Percentiles rank a stretch among this genome's conserved stretches.
Conservation (phyloP, 1,140 invertebrate genomes). For the Scaptomyza hsui region DNA sequence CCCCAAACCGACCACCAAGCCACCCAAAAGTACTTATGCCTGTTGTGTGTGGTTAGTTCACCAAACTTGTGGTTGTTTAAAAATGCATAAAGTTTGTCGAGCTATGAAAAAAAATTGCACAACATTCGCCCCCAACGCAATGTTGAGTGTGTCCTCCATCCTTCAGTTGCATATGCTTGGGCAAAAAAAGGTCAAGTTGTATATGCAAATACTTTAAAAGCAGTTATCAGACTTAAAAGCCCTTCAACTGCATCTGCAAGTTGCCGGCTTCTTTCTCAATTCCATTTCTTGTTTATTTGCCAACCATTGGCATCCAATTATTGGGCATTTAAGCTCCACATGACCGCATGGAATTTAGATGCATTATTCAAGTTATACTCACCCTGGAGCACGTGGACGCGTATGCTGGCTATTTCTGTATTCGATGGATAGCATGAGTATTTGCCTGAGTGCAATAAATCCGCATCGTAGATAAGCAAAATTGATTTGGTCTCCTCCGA, state of each 20-base stretch:
- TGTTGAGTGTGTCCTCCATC: conserved; percentile 26
- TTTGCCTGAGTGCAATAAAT: conserved; percentile 84
- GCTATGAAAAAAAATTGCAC: conserved; percentile 37
- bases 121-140: conserved; percentile 18
- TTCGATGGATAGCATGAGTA: conserved; percentile 85
- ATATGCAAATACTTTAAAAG: conserved; percentile 15
- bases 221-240: conserved; percentile 37
- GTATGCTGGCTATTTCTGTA: conserved; percentile 85
- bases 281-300: conserved; percentile 20
- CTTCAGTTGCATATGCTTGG: conserved; percentile 22
- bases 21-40: conserved; percentile 26
- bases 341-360: background rate
- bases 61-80: conserved; percentile 35
- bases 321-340: conserved; percentile 23
- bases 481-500: conserved; percentile 84
- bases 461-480: conserved; percentile 83
- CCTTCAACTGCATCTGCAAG: conserved; percentile 32
- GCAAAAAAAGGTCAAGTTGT: conserved; percentile 45
- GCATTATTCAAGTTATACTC: conserved; percentile 54
- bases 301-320: conserved; percentile 26
- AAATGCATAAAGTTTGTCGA: conserved; percentile 51
- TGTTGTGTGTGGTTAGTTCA: conserved; percentile 35
- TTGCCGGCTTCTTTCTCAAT: background rate
- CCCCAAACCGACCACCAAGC: conserved; percentile 7
- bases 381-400: conserved; percentile 85